Evolutionary conservation across 2,113 vertebrate genomes (phyloP), one percentile per base, ranked within the genome.

Genomic region (Sialia sialis): DNA sequence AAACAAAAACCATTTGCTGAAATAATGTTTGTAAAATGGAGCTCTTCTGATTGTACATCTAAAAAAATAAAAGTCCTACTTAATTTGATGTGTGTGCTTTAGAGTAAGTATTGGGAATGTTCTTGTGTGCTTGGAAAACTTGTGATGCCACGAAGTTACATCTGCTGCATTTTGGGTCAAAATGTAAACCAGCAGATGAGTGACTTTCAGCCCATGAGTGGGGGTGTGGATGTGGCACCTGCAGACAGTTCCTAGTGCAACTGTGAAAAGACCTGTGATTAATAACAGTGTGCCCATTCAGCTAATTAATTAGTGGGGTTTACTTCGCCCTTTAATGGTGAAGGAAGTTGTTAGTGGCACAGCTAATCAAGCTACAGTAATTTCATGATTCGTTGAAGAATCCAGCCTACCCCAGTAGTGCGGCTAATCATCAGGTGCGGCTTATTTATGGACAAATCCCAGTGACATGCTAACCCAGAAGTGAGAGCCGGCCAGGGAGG

Each of bases 41-140:
- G n/a, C 39, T 72, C n/a, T 69, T 80, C 39, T 89, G 73, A 43
- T 54, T 90, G 83, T 94, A 82, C 30, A 56, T 36, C 44, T 68
- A 56, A 75, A 67, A 76, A 86, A 95, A 95, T 97, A 91, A 95
- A 94, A 69, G 30, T 73, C 46, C 51, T 29, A 18, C n/a, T 88
- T 59, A 29, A 84, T 93, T 85, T 66, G 67, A 29, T 62, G 34
- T 48, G 41, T 76, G 56, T 89, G 67, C 56, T 89, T 88, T 68
- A 49, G 29, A 95, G 82, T 91, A 95, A 97, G 96, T 82, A 84
- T 19, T 93, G 63, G 32, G 29, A 67, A 41, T 48, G 30, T 60
- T 64, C 26, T 39, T 49, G 25, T 6, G 5, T 41, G 34, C 55
- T 67, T 62, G 2, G 7, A 25, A 46, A 73, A 41, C 16, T 49